Evolutionary conservation across 2,797 vertebrate genomes (phyloP).

Genomic region (Macropus fuliginosus): DNA sequence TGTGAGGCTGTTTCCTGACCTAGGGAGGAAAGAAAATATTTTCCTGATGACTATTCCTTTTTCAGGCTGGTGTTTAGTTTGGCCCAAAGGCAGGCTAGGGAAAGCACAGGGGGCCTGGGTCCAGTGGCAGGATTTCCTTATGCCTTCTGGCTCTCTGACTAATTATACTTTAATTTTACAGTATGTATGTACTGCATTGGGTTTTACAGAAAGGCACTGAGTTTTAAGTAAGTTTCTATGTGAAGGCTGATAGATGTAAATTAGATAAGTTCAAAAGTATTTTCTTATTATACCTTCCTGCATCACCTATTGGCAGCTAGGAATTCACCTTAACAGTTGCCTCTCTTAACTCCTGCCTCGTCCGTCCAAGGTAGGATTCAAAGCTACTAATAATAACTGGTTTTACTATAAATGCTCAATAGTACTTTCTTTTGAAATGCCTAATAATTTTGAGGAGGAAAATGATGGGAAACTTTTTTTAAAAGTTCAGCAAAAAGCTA

Average conservation of each 20-base stretch:
- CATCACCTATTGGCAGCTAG: background rate
- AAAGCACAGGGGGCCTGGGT: background rate
- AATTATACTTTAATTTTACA: constrained; percentile 62
- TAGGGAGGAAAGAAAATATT: constrained; percentile 81
- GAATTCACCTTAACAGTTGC: background rate
- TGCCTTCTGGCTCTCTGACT: constrained; percentile 53
- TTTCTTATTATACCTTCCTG: background rate
- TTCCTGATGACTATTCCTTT: constrained; percentile 75
- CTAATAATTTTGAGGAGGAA: constrained; percentile 37
- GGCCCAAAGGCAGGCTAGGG: constrained; percentile 48
- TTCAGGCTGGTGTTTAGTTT: constrained; percentile 67
- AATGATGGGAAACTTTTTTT: background rate
- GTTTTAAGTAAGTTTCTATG: constrained; percentile 71
- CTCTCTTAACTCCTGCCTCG: constrained; percentile 1
- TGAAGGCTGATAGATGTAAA: constrained; percentile 48
- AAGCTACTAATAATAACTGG: constrained; percentile 31
- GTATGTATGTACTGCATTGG: constrained; percentile 50
- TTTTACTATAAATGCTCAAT: constrained; percentile 37
- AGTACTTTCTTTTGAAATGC: constrained; percentile 45
- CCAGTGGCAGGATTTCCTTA: constrained; percentile 46
- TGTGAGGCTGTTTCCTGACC: constrained; percentile 80
- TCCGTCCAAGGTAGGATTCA: constrained; percentile 25
- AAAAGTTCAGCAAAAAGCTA: constrained; percentile 16
- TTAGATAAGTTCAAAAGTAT: constrained; percentile 23
- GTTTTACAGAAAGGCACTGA: constrained; percentile 67